A percentile compares a stretch with the other conserved stretches of the same genome.
These are phyloP conservation scores for Daphoenositta chrysoptera DNA, from an alignment of 2,113 vertebrate species.

Conservation along the genomic window DNA sequence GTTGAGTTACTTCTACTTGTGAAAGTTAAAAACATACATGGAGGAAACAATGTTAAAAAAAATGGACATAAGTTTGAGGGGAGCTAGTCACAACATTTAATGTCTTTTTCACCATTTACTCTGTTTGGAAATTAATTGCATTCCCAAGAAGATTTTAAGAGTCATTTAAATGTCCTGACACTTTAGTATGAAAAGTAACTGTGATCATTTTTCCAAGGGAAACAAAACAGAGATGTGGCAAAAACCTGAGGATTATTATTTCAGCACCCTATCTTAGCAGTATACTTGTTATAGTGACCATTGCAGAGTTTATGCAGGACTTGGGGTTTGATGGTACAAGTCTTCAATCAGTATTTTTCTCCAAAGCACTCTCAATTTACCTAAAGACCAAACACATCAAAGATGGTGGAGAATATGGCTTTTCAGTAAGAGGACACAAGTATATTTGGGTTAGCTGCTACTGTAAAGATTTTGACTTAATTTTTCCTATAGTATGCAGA, in stretches of 20 bases:
- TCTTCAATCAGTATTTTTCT: neutral
- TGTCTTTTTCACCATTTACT: neutral
- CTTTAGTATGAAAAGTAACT: neutral
- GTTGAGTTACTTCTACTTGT: neutral
- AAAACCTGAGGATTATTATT: neutral
- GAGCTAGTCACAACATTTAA: neutral
- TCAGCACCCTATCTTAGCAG: neutral
- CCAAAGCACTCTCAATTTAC: neutral
- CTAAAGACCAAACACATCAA: neutral
- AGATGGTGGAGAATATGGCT: neutral
- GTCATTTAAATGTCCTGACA: neutral
- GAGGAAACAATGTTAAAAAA: neutral
- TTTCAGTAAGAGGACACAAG: neutral
- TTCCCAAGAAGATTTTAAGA: neutral
- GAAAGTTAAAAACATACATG: neutral
- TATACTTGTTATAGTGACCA: neutral
- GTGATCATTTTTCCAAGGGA: neutral
- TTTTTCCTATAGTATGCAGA: neutral
- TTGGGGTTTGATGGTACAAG: neutral
- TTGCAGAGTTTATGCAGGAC: neutral
- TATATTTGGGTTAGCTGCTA: neutral
- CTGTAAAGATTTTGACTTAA: neutral
- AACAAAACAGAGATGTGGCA: neutral
- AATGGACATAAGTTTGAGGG: neutral
- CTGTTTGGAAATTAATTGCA: neutral